These are phyloP conservation scores for Torymus aiolomorphi DNA, from an alignment of 2,888 invertebrate genomes.

Conservation along the genomic window DNA sequence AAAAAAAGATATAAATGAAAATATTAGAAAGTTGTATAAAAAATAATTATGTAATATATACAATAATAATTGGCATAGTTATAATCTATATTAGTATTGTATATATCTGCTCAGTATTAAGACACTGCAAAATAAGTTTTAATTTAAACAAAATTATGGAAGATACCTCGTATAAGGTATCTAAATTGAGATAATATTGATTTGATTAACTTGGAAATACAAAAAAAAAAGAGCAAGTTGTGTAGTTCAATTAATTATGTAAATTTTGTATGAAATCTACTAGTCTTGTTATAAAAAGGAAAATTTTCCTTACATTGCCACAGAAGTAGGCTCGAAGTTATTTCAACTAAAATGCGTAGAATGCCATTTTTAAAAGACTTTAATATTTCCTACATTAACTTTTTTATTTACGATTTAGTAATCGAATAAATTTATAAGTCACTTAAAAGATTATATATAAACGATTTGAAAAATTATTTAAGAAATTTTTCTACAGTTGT, in stretches of 20 bases:
- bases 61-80: slow-evolving; percentile 21
- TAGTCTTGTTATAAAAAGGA: slow-evolving; percentile 49
- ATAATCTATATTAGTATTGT: slow-evolving; percentile 45
- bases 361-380: slow-evolving; percentile 39
- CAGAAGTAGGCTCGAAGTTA: slow-evolving; percentile 11
- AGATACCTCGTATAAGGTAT: too few species aligned
- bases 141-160: too few species aligned
- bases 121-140: slow-evolving; percentile 17
- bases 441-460: too few species aligned
- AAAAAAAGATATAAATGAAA: too few species aligned
- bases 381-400: slow-evolving; percentile 6
- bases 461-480: neutral
- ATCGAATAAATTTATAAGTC: too few species aligned
- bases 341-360: slow-evolving; percentile 22
- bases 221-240: slow-evolving; percentile 4
- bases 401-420: too few species aligned
- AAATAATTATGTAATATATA: slow-evolving; percentile 41
- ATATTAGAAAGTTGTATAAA: too few species aligned
- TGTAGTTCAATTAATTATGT: slow-evolving; percentile 31
- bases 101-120: slow-evolving; percentile 55
- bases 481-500: slow-evolving; percentile 1
- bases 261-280: slow-evolving; percentile 53
- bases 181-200: too few species aligned
- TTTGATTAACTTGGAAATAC: too few species aligned
- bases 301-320: slow-evolving; percentile 31